Conservation (phyloP, 2,113 vertebrate genomes). For the Pteropus alecto region DNA sequence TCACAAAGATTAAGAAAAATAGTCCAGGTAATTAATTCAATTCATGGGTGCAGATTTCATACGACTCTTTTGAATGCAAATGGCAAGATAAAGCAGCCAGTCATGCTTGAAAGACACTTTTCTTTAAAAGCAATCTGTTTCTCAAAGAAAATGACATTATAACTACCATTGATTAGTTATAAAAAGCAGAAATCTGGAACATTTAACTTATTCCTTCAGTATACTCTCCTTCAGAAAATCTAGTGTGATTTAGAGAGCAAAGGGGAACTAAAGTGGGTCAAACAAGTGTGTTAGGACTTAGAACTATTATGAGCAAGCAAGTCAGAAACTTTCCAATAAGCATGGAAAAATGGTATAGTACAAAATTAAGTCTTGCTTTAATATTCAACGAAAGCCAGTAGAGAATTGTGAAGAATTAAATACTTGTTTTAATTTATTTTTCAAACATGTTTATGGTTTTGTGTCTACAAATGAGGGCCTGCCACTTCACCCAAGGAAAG, state of each 20-base stretch:
- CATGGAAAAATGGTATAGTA: neutral
- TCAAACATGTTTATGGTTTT: neutral
- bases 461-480: neutral
- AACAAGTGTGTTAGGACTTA: neutral
- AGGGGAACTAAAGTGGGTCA: neutral
- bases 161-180: neutral
- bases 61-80: slow-evolving; percentile 29
- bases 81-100: neutral
- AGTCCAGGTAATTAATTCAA: slow-evolving; percentile 53
- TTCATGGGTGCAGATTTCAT: neutral
- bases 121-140: slow-evolving; percentile 41
- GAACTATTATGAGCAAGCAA: neutral
- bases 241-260: neutral
- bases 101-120: slow-evolving; percentile 17
- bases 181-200: slow-evolving; percentile 43
- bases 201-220: slow-evolving; percentile 8
- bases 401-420: neutral
- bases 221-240: neutral
- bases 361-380: slow-evolving; percentile 20
- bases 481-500: neutral
- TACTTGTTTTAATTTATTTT: neutral
- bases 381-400: neutral
- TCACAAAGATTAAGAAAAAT: slow-evolving; percentile 19
- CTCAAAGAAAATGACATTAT: slow-evolving; percentile 37
- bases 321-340: neutral